These are phyloP conservation scores for Anoplolepis gracilipes DNA, from an alignment of 1,140 invertebrate species.

Conservation along the genomic window DNA sequence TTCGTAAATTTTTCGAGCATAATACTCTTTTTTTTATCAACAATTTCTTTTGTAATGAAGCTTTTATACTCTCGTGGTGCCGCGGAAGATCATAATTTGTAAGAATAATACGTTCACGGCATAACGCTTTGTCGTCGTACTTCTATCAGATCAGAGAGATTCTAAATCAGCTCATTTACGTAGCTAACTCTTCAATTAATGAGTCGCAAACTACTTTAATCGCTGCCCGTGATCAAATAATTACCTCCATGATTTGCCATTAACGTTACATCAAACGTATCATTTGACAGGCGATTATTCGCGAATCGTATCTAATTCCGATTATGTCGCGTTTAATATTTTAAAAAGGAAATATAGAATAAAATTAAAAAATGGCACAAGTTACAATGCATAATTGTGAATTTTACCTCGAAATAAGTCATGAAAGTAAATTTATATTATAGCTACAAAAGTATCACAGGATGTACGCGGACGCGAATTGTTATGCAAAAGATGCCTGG, in stretches of 20 bases:
- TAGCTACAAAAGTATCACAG: background rate
- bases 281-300: background rate
- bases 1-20: background rate
- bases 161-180: conserved; percentile 51
- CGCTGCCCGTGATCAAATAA: conserved; percentile 23
- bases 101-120: conserved; percentile 31
- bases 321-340: background rate
- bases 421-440: background rate
- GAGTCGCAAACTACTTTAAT: conserved; percentile 57
- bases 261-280: conserved; percentile 8
- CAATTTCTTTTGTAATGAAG: conserved; percentile 22
- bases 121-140: conserved; percentile 18
- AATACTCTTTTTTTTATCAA: background rate
- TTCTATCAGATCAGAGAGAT: conserved; percentile 46
- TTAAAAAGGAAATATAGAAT: background rate
- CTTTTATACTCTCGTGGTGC: background rate
- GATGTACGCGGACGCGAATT: background rate
- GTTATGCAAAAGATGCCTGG: background rate
- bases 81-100: conserved; percentile 45
- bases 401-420: background rate
- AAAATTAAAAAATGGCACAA: background rate
- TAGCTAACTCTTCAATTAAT: conserved; percentile 30
- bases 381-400: background rate
- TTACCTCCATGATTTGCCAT: conserved; percentile 7
- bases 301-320: background rate